Percentiles rank a stretch among this genome's conserved stretches.
Evolutionary conservation across 2,888 invertebrate genomes (phyloP).

Genomic region (Digitonthophagus gazella): DNA sequence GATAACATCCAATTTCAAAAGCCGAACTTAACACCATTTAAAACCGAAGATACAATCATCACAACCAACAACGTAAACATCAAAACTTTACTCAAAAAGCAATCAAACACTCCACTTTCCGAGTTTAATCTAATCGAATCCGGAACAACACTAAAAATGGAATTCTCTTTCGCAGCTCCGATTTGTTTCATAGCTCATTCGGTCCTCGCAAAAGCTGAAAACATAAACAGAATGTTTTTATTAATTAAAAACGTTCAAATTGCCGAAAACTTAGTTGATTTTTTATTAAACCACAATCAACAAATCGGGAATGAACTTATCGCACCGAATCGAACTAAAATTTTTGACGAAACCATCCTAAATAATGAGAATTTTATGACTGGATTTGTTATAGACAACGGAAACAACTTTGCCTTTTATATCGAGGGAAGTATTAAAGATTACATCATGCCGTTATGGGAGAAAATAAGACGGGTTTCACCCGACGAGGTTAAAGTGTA

Average conservation of each 20-base stretch:
- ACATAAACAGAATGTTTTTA: conserved; percentile 33
- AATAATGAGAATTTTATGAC: conserved; percentile 26
- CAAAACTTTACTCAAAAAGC: conserved; percentile 10
- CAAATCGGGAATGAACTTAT: conserved; percentile 26
- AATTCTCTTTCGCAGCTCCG: conserved; percentile 31
- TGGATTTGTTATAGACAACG: conserved; percentile 35
- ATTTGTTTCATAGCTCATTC: conserved; percentile 16
- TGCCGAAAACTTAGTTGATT: conserved; percentile 31
- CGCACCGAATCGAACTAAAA: conserved; percentile 29
- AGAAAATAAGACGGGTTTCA: conserved; percentile 20
- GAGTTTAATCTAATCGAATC: conserved; percentile 30
- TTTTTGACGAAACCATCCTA: not conserved
- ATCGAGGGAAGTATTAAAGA: conserved; percentile 31
- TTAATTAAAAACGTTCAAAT: conserved; percentile 30
- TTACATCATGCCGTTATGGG: conserved; percentile 28
- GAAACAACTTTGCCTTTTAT: conserved; percentile 29
- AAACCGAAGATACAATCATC: not conserved
- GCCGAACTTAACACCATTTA: not conserved
- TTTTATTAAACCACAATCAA: conserved; percentile 33
- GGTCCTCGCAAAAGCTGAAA: conserved; percentile 13
- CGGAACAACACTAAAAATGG: conserved; percentile 34
- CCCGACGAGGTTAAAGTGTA: conserved; percentile 36
- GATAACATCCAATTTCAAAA: conserved; percentile 27
- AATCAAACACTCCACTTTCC: conserved; percentile 29
- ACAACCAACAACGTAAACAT: conserved; percentile 31